Evolutionary conservation across 2,797 vertebrate genomes (phyloP).

Genomic region (Enteromius afrohamiltoni): DNA sequence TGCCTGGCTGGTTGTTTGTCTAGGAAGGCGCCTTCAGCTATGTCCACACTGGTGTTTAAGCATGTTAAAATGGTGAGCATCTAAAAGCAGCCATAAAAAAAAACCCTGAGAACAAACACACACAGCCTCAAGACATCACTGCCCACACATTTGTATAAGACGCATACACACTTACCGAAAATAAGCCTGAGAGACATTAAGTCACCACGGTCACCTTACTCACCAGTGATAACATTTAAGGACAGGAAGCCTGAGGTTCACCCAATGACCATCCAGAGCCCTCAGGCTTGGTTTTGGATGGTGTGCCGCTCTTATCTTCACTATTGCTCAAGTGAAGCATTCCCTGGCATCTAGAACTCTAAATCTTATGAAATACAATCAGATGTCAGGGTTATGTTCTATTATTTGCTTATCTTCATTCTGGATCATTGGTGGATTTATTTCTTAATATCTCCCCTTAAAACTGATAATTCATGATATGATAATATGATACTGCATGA

Average conservation of each 20-base stretch:
- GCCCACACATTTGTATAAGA: constrained; percentile 20
- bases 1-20: constrained; percentile 23
- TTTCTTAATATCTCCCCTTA: background rate
- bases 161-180: background rate
- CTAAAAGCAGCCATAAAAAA: constrained; percentile 19
- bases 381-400: background rate
- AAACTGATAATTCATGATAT: background rate
- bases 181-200: background rate
- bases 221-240: constrained; percentile 18
- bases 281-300: background rate
- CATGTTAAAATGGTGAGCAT: constrained; percentile 18
- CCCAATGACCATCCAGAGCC: constrained; percentile 10
- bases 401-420: background rate
- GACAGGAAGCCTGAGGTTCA: constrained; percentile 11
- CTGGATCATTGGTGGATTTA: background rate
- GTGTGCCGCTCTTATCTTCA: constrained; percentile 19
- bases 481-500: no score
- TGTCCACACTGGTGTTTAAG: constrained; percentile 19
- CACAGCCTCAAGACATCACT: constrained; percentile 12
- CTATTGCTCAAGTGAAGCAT: background rate
- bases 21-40: constrained; percentile 25
- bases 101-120: background rate
- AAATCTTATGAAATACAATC: constrained; percentile 22
- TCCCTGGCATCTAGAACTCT: background rate
- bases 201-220: constrained; percentile 26